Conservation (phyloP, 2,113 vertebrate genomes). For the Arenaria interpres region DNA sequence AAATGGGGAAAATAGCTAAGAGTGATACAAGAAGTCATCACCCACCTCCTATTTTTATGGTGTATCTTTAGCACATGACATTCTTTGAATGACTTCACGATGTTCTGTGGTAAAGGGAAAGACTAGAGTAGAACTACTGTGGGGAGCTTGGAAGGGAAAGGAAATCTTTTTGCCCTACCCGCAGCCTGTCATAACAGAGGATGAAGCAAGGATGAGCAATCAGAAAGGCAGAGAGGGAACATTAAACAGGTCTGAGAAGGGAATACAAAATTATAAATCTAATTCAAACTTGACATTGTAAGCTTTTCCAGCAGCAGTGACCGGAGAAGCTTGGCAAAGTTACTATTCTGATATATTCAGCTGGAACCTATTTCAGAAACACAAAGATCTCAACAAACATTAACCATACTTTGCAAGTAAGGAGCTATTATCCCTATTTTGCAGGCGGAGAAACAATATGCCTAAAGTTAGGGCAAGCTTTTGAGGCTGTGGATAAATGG, state of each 20-base stretch:
- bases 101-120: not conserved
- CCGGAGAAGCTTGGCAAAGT: not conserved
- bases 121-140: not conserved
- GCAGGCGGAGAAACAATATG: not conserved
- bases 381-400: not conserved
- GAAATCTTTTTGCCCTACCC: slow-evolving; percentile 6
- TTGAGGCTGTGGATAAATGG: not conserved
- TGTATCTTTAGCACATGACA: slow-evolving; percentile 8
- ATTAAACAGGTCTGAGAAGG: not conserved
- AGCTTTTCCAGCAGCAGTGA: not conserved
- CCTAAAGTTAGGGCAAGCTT: not conserved
- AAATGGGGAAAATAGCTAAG: not conserved
- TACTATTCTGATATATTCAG: not conserved
- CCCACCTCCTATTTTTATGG: not conserved
- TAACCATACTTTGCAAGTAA: not conserved
- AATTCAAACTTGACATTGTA: not conserved
- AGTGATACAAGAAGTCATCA: not conserved
- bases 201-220: not conserved
- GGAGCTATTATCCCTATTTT: not conserved
- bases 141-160: slow-evolving; percentile 11
- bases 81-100: not conserved
- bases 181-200: not conserved
- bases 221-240: not conserved
- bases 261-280: not conserved
- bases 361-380: slow-evolving; percentile 10